These are phyloP conservation scores for Vultur gryphus DNA, from an alignment of 2,797 vertebrate species.

Conservation along the genomic window DNA sequence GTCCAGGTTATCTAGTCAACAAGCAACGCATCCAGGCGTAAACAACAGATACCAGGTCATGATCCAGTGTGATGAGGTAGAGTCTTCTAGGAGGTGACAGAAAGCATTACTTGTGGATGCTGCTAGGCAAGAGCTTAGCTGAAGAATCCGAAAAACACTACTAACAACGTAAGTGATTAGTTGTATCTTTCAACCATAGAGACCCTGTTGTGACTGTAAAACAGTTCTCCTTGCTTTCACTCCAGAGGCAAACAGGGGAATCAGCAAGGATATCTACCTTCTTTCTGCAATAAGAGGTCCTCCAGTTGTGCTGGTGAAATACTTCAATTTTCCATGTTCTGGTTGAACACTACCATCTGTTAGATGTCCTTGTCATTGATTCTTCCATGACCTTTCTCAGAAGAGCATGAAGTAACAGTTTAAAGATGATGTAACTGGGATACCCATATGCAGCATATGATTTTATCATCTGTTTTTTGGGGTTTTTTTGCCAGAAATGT, in stretches of 20 bases:
- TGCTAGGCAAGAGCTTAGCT: not conserved
- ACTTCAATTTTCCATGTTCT: not conserved
- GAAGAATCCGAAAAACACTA: not conserved
- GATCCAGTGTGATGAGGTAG: not conserved
- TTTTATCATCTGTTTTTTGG: not conserved
- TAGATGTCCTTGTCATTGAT: not conserved
- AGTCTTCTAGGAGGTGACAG: not conserved
- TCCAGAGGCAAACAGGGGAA: not conserved
- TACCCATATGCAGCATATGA: not conserved
- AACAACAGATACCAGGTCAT: not conserved
- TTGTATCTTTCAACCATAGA: not conserved
- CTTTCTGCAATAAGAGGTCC: not conserved
- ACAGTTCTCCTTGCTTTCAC: not conserved
- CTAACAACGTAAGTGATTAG: not conserved
- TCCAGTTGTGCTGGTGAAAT: not conserved
- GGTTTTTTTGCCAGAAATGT: not conserved
- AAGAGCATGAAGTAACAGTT: not conserved
- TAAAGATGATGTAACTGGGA: not conserved
- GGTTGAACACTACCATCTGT: not conserved
- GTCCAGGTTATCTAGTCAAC: not conserved
- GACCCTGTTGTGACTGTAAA: not conserved
- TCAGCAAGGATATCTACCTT: not conserved
- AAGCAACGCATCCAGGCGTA: accelerated
- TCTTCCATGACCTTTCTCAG: not conserved
- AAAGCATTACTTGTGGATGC: not conserved